Base-by-base conservation (phyloP, 2,797 vertebrate species). In the Semotilus atromaculatus region DNA sequence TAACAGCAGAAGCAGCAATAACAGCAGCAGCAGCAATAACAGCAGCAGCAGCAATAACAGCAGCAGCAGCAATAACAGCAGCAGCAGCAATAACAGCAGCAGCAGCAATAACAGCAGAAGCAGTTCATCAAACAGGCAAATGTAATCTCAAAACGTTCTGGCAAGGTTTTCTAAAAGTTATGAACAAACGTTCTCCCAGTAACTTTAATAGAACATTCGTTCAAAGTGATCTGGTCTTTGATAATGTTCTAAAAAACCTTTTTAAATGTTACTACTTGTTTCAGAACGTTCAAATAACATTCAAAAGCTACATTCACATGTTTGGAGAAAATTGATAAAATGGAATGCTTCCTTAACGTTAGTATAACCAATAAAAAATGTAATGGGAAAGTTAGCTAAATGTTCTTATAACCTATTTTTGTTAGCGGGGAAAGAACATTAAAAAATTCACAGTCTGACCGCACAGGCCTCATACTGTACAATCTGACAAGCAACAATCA, bases 1-100 rank as follows among this genome's bases (percentile, higher is more conserved):
- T 0, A 45, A 10, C 43, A 45, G 11, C 11, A 45, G 10, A 0
- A 43, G 0, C 1, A 43, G 3, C 0, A 43, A 0, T 9, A 43
- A 3, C 11, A 43, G 3, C 3, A 45, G 2, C 11, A 31, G 31
- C 31, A 31, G 31, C 3, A 31, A 31, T 31, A 31, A 31, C 31
- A 31, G 31, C 10, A 43, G 10, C 9, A 43, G 40, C 0, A 43
- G 10, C 10, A 43, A 43, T 43, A 43, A 43, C 40, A 43, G 40
- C 40, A 43, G 40, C 38, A 40, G 34, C 0, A 48, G 16, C 4
- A 48, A 1, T 2, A 45, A 16, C 0, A 48, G 0, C 14, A 48
- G 4, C 4, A 48, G 9, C 11, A 13, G 3, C 0, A 45, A 5
- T 14, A 45, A 4, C 13, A 45, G 3, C 43, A 45, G 43, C 43